These are phyloP conservation scores for Myopa testacea DNA, from an alignment of 2,888 invertebrate species.

Conservation along the genomic window DNA sequence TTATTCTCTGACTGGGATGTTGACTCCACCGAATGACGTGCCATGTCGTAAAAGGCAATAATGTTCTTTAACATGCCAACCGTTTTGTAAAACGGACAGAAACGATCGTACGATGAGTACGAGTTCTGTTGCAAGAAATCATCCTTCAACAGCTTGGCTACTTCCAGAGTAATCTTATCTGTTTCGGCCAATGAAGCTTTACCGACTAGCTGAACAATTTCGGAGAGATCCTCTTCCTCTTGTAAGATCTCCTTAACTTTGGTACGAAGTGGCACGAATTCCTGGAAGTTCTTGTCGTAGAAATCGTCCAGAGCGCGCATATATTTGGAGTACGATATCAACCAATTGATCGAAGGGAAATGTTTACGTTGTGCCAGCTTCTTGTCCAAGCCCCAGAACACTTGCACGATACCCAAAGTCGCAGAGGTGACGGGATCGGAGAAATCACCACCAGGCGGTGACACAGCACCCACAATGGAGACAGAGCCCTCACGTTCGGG, in stretches of 20 bases:
- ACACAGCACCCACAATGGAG: conserved; percentile 99
- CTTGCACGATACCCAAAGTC: conserved; percentile 98
- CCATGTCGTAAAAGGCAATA: conserved; percentile 98
- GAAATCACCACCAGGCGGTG: conserved; percentile 99
- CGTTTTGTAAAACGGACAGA: conserved; percentile 99
- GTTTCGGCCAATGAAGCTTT: conserved; percentile 98
- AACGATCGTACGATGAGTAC: conserved; percentile 93
- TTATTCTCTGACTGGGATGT: conserved; percentile 99
- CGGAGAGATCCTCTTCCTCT: conserved; percentile 99
- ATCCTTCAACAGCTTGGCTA: conserved; percentile 97
- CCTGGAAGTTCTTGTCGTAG: conserved; percentile 97
- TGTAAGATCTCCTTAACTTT: conserved; percentile 95
- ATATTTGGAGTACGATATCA: conserved; percentile 99
- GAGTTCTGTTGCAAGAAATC: conserved; percentile 99
- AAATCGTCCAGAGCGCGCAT: conserved; percentile 98
- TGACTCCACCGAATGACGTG: conserved; percentile 96
- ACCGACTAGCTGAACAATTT: conserved; percentile 99
- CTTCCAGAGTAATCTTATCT: conserved; percentile 99
- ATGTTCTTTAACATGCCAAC: conserved; percentile 99
- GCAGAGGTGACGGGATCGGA: conserved; percentile 99
- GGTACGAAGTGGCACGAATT: conserved; percentile 96
- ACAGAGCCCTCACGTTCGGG: conserved; percentile 99
- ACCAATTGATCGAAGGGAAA: conserved; percentile 99
- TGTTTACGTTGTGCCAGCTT: conserved; percentile 99
- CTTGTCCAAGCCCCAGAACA: conserved; percentile 99